Base-by-base conservation (phyloP, 2,797 vertebrate genomes). In the Carcharodon carcharias region DNA sequence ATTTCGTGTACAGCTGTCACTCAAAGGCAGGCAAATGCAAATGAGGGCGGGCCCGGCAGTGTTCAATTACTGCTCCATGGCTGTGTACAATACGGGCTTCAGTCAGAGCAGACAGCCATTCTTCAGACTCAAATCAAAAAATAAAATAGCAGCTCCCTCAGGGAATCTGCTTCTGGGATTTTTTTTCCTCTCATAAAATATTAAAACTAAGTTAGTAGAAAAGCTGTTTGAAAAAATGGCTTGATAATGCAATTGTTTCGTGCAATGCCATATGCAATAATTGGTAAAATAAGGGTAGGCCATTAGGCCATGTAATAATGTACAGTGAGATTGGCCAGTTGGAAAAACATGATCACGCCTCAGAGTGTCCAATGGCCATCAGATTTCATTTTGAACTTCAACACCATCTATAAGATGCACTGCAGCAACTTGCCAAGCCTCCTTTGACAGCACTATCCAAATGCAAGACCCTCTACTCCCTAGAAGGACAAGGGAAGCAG, bases 1-100 rank as follows among this genome's bases (percentile, higher is more conserved):
- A 99, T 99, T 99, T 99, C 99, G 99, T 99, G 99, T 99, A 99
- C 99, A 99, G 99, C 99, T 99, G 99, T 98, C 99, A 99, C 99
- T 99, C 99, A 99, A 99, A 97, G 97, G 96, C 96, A 96, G 97
- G 97, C 98, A 97, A 98, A 99, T 99, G 99, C 98, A 99, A 99
- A 99, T 99, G 98, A 98, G 98, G 98, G 98, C 97, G 98, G 99
- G 98, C 98, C 98, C 98, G 98, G 98, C 97, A 98, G 98, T 98
- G 98, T 98, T 98, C 98, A 99, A 98, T 99, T 98, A 99, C 98
- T 96, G 98, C 98, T 98, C 98, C 97, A 98, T 97, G 96, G 98
- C 97, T 97, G 98, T 97, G 97, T 97, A 98, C 98, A 98, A 98
- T 98, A 98, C 98, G 97, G 96, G 98, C 98, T 98, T 97, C 96